Evolutionary conservation across 2,888 invertebrate genomes (phyloP).

Genomic region (Malthinus seriepunctatus): DNA sequence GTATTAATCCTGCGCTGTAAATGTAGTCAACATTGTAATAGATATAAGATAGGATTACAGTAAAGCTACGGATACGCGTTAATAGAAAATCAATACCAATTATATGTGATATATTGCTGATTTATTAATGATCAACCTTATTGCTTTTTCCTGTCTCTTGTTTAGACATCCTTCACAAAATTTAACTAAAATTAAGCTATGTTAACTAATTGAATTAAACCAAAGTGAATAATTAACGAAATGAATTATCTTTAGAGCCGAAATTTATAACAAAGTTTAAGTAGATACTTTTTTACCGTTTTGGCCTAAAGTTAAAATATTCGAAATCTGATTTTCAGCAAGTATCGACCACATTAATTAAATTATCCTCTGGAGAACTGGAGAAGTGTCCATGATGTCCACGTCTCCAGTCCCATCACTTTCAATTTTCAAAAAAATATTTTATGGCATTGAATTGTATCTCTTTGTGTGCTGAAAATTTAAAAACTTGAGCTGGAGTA

Average conservation of each 20-base stretch:
- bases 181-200: conserved; percentile 6
- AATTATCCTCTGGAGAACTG: too few species aligned
- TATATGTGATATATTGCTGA: conserved; percentile 48
- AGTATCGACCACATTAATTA: too few species aligned
- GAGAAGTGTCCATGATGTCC: too few species aligned
- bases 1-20: conserved; percentile 48
- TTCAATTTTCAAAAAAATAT: too few species aligned
- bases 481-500: too few species aligned
- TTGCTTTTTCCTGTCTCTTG: conserved; percentile 13
- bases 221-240: not conserved
- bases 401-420: too few species aligned
- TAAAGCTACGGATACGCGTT: conserved; percentile 33
- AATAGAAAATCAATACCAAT: conserved; percentile 52
- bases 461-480: too few species aligned
- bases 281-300: too few species aligned
- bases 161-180: conserved; percentile 8
- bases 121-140: conserved; percentile 43
- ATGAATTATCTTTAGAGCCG: not conserved
- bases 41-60: conserved; percentile 47
- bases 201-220: conserved; percentile 5
- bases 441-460: too few species aligned
- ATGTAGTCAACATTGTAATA: conserved; percentile 52
- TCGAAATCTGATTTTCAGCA: too few species aligned
- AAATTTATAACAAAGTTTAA: too few species aligned
- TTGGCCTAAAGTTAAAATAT: too few species aligned